Conservation (phyloP, 2,888 invertebrate genomes). For the Macaria liturata region DNA sequence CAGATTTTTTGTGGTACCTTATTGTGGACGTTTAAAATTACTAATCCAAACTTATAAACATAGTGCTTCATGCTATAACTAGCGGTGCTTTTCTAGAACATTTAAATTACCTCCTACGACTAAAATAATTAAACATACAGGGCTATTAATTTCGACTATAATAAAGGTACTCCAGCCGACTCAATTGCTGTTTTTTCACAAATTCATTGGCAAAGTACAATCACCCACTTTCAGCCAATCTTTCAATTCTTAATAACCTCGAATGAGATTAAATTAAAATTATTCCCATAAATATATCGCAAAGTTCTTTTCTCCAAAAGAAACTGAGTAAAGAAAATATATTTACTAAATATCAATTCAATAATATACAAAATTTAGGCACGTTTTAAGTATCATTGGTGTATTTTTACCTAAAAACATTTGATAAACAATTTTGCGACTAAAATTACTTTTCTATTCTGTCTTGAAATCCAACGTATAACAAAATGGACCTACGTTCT, state of each 20-base stretch:
- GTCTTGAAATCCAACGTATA: too few relatives aligned
- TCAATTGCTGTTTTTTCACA: background rate
- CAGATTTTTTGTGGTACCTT: conserved; percentile 45
- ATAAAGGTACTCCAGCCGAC: background rate
- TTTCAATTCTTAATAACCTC: too few relatives aligned
- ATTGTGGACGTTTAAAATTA: conserved; percentile 33
- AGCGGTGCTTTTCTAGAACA: conserved; percentile 1
- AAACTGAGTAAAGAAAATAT: too few relatives aligned
- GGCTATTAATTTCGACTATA: too few relatives aligned
- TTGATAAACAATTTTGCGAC: too few relatives aligned
- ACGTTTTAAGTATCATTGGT: background rate
- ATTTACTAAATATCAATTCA: too few relatives aligned
- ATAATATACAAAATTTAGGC: background rate
- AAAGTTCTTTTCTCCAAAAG: too few relatives aligned
- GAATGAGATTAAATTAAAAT: too few relatives aligned
- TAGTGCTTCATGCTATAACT: conserved; percentile 4
- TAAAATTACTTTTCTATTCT: too few relatives aligned
- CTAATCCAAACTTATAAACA: conserved; percentile 14
- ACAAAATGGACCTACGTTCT: too few relatives aligned
- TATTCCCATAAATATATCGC: too few relatives aligned
- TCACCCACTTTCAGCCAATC: background rate
- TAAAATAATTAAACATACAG: background rate
- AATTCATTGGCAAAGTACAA: background rate
- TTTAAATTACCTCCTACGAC: background rate
- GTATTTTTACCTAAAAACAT: background rate